phyloP scores from a whole-genome alignment of 1,140 invertebrate species.

The Planococcus citri region DNA sequence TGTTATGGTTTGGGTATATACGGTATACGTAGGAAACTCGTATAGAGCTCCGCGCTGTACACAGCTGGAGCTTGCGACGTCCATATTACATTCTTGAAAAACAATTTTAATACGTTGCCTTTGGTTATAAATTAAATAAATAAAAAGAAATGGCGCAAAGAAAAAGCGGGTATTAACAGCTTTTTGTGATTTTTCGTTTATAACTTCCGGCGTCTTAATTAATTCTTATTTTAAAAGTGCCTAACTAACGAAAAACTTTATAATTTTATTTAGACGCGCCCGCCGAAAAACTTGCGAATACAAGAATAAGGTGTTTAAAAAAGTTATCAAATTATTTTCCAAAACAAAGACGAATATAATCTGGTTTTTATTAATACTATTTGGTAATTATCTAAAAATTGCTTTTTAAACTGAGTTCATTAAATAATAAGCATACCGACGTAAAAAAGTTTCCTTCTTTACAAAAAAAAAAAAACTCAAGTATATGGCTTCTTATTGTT shows the following conservation, averaged over 20 bases:
- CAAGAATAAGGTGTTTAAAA: slow-evolving; percentile 3
- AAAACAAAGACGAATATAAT: background rate
- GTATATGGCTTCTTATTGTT: background rate
- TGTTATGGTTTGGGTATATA: no score
- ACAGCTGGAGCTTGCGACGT: background rate
- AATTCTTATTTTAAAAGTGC: slow-evolving; percentile 4
- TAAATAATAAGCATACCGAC: background rate
- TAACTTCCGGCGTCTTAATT: slow-evolving; percentile 7
- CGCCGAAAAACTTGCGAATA: slow-evolving; percentile 1
- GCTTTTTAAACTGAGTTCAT: background rate
- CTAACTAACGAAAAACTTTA: background rate
- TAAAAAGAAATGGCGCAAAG: background rate
- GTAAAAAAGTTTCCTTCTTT: background rate
- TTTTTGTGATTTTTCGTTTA: slow-evolving; percentile 8
- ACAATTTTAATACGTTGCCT: slow-evolving; percentile 6
- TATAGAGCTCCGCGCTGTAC: background rate
- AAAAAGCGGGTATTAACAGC: slow-evolving; percentile 6
- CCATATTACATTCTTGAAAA: background rate
- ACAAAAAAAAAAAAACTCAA: background rate
- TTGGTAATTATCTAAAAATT: background rate
- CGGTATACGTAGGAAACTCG: no score
- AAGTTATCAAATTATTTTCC: background rate
- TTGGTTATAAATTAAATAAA: slow-evolving; percentile 4
- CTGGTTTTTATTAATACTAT: slow-evolving; percentile 8
- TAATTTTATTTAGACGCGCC: slow-evolving; percentile 5